These are phyloP conservation scores for Axis porcinus DNA, from an alignment of 2,113 vertebrate genomes.

Conservation along the genomic window DNA sequence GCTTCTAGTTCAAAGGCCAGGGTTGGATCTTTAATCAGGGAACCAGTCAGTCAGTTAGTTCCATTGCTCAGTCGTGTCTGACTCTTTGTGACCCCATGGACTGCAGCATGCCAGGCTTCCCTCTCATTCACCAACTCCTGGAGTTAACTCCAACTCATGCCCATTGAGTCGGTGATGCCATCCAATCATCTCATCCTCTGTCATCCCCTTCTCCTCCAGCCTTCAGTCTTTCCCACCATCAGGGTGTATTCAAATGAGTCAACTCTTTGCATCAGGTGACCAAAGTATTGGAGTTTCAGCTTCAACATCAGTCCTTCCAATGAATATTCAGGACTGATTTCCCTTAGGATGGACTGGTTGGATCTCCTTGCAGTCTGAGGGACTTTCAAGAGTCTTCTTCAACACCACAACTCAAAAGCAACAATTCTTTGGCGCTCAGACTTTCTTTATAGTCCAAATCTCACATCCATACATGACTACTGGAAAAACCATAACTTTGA, in stretches of 20 bases:
- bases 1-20: neutral
- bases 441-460: neutral
- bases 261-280: neutral
- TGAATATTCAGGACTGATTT: neutral
- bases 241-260: neutral
- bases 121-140: neutral
- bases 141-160: neutral
- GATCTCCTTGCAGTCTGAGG: neutral
- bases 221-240: neutral
- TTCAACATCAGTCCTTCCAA: neutral
- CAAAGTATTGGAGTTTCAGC: neutral
- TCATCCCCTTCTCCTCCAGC: neutral
- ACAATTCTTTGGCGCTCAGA: neutral
- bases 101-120: neutral
- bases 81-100: neutral
- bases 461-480: neutral
- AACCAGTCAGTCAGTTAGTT: neutral
- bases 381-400: neutral
- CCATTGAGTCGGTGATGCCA: neutral
- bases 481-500: neutral
- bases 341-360: neutral
- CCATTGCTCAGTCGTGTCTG: fast-evolving
- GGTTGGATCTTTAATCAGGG: neutral
- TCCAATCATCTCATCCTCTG: neutral
- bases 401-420: neutral